Evolutionary conservation across 2,113 vertebrate species (phyloP).

Genomic region (Tinamus guttatus): DNA sequence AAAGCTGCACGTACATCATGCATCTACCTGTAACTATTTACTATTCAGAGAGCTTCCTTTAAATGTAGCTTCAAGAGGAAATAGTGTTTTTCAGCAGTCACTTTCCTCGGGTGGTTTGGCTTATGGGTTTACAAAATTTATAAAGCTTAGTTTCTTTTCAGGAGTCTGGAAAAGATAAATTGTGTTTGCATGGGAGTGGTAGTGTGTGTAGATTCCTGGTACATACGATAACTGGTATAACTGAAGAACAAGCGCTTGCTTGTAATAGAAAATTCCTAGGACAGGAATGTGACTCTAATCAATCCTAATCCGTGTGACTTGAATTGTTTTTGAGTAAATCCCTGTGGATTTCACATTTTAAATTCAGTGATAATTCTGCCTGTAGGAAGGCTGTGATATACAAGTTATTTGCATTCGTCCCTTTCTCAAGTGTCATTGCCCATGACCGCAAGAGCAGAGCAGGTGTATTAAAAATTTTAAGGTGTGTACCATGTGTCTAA

Average conservation of each 20-base stretch:
- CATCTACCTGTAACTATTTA: neutral
- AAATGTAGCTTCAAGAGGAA: neutral
- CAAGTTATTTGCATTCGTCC: neutral
- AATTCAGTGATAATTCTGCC: neutral
- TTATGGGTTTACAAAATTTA: neutral
- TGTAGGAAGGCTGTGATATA: neutral
- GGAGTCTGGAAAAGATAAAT: neutral
- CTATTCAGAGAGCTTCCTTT: neutral
- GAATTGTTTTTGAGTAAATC: neutral
- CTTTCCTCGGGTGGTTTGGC: neutral
- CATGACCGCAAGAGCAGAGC: neutral
- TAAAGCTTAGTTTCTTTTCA: neutral
- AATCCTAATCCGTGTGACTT: neutral
- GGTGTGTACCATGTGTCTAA: neutral
- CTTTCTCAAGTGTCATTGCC: neutral
- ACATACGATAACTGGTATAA: neutral
- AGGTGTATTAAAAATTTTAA: too few species aligned
- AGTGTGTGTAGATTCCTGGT: neutral
- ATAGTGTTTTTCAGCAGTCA: neutral
- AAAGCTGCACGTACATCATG: neutral
- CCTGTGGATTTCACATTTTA: neutral
- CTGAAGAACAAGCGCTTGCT: neutral
- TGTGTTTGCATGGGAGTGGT: neutral
- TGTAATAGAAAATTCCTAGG: neutral
- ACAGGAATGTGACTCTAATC: neutral